Conservation (phyloP, 2,797 vertebrate species). For the Lerista edwardsae region DNA sequence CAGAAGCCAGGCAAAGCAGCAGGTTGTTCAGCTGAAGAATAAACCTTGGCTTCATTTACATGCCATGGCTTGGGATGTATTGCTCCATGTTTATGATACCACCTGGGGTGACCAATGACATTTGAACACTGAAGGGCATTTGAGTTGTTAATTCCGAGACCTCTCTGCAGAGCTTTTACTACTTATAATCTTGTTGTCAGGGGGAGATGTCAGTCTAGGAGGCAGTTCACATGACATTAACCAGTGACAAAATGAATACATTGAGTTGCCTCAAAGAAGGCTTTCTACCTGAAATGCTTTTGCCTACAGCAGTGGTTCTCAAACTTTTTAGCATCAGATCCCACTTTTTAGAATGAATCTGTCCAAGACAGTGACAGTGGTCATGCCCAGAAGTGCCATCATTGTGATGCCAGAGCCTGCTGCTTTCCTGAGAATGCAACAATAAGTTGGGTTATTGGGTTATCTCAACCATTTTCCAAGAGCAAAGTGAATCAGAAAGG, state of each 20-base stretch:
- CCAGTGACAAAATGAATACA: not conserved
- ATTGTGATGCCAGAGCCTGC: too few species aligned
- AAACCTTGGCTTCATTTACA: slow-evolving; percentile 19
- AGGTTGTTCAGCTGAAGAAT: not conserved
- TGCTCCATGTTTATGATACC: slow-evolving; percentile 1
- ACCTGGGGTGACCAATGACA: slow-evolving; percentile 21
- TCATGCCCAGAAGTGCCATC: too few species aligned
- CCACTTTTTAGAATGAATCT: too few species aligned
- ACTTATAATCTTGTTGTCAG: not conserved
- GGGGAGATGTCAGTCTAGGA: not conserved
- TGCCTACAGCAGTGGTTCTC: too few species aligned
- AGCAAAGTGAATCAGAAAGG: too few species aligned
- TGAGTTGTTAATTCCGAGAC: not conserved
- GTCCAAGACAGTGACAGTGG: too few species aligned
- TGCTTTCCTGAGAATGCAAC: too few species aligned
- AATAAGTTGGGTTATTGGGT: too few species aligned
- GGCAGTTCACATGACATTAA: not conserved
- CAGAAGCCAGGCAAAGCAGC: not conserved
- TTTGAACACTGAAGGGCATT: not conserved
- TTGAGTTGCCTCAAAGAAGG: not conserved
- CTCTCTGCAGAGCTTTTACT: not conserved
- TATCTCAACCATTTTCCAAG: too few species aligned
- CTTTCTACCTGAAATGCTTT: not conserved
- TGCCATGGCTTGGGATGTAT: slow-evolving; percentile 1
- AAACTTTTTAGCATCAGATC: too few species aligned